Evolutionary conservation across 1,140 invertebrate genomes (phyloP).

Genomic region (Drosophila sulfurigaster): DNA sequence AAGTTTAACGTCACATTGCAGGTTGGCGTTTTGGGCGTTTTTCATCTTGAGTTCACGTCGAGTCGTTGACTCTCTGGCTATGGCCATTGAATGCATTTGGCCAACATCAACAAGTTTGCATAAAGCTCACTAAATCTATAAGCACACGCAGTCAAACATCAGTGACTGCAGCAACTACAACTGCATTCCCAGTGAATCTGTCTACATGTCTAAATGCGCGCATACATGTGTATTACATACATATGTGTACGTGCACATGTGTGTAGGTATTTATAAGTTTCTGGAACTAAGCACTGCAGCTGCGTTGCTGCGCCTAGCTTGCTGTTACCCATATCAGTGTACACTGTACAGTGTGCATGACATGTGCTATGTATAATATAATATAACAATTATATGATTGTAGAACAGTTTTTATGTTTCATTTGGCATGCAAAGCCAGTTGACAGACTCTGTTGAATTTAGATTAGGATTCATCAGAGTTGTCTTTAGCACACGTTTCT

Average conservation of each 20-base stretch:
- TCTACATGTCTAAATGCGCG: no score
- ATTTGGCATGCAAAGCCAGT: constrained; percentile 24
- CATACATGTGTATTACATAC: no score
- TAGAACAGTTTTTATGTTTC: constrained; percentile 1
- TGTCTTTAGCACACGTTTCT: constrained; percentile 15
- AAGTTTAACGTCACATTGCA: constrained; percentile 38
- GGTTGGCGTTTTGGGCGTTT: constrained; percentile 51
- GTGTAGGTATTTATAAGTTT: constrained; percentile 3
- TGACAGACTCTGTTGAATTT: constrained; percentile 8
- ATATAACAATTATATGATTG: neutral
- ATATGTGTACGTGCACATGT: neutral
- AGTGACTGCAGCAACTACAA: neutral
- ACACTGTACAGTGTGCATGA: no score
- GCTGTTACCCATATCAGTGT: neutral
- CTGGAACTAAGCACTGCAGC: constrained; percentile 18
- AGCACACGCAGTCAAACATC: neutral
- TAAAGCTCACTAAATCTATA: constrained; percentile 15
- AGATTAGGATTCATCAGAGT: constrained; percentile 9
- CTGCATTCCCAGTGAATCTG: constrained; percentile 1
- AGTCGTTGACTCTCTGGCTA: constrained; percentile 70
- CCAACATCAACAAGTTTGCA: constrained; percentile 35
- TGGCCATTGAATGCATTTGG: constrained; percentile 36
- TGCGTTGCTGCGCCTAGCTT: neutral
- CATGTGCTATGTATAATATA: neutral
- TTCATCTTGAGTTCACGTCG: constrained; percentile 71